Evolutionary conservation across 1,140 invertebrate genomes (phyloP).

Genomic region (Drosophila pallidifrons): DNA sequence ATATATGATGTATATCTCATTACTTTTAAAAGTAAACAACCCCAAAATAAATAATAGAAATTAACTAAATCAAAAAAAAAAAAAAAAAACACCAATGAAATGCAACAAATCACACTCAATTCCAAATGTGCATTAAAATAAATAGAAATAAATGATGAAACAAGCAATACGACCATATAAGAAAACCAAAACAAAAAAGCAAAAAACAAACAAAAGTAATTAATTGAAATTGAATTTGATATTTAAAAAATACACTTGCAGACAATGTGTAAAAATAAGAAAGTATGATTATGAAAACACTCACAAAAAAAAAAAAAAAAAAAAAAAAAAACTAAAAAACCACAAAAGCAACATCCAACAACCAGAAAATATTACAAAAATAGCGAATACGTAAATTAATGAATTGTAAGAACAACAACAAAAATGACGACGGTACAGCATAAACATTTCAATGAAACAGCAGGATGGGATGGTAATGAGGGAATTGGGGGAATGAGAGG

Average conservation of each 20-base stretch:
- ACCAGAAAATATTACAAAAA: constrained; percentile 25
- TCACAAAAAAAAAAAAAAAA: constrained; percentile 23
- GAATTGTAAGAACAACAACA: constrained; percentile 27
- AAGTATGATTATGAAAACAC: constrained; percentile 52
- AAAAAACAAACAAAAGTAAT: constrained; percentile 32
- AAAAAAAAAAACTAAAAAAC: constrained; percentile 12
- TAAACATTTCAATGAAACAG: neutral
- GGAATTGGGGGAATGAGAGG: too few species aligned
- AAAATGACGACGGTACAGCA: neutral
- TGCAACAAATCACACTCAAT: constrained; percentile 34
- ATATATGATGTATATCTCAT: constrained; percentile 22
- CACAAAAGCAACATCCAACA: constrained; percentile 31
- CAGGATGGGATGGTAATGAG: neutral
- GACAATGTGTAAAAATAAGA: constrained; percentile 84
- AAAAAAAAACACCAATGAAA: constrained; percentile 39
- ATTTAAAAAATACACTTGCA: constrained; percentile 79
- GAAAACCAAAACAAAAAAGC: constrained; percentile 19
- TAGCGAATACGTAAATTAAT: constrained; percentile 26
- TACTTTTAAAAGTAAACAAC: constrained; percentile 13
- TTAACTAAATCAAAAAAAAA: constrained; percentile 38
- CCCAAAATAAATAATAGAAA: constrained; percentile 31
- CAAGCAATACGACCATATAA: constrained; percentile 1
- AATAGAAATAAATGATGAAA: constrained; percentile 36
- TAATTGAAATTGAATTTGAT: constrained; percentile 48
- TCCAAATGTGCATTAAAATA: constrained; percentile 45